Evolutionary conservation across 1,140 invertebrate genomes (phyloP).

Genomic region (Melipona quadrifasciata): DNA sequence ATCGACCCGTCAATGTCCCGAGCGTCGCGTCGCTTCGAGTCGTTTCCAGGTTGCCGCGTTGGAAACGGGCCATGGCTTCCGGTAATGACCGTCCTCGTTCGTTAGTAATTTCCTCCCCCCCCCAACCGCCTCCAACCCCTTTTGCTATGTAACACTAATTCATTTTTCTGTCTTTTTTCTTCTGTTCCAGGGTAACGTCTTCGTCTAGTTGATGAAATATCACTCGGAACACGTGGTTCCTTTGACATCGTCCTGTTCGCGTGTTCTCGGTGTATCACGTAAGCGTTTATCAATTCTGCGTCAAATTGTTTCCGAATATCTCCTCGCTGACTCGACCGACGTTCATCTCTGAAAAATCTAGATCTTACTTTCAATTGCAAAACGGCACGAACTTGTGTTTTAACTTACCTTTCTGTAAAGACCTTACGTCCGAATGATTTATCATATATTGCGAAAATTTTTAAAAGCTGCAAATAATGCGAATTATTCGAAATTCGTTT

Average conservation of each 20-base stretch:
- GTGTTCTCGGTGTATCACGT: not conserved
- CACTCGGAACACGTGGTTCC: not conserved
- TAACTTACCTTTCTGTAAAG: too few species aligned
- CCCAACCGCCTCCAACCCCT: not conserved
- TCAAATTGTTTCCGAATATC: not conserved
- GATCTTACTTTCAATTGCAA: too few species aligned
- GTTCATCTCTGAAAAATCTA: too few species aligned
- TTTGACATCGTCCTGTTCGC: not conserved
- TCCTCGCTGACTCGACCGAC: too few species aligned
- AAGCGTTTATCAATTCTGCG: not conserved
- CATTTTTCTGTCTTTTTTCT: not conserved
- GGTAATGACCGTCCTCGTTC: not conserved
- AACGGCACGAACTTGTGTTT: too few species aligned
- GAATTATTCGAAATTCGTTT: too few species aligned
- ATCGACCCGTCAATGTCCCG: not conserved
- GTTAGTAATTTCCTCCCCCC: not conserved
- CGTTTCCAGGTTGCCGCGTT: constrained; percentile 13
- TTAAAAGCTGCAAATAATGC: too few species aligned
- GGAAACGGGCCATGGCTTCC: not conserved
- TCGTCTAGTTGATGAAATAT: not conserved
- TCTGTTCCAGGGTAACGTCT: constrained; percentile 39
- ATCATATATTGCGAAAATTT: too few species aligned
- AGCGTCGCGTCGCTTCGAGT: not conserved
- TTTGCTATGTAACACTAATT: not conserved
- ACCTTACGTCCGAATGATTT: too few species aligned